Conservation (phyloP, 2,888 invertebrate genomes). For the Drosophila vallismaia region DNA sequence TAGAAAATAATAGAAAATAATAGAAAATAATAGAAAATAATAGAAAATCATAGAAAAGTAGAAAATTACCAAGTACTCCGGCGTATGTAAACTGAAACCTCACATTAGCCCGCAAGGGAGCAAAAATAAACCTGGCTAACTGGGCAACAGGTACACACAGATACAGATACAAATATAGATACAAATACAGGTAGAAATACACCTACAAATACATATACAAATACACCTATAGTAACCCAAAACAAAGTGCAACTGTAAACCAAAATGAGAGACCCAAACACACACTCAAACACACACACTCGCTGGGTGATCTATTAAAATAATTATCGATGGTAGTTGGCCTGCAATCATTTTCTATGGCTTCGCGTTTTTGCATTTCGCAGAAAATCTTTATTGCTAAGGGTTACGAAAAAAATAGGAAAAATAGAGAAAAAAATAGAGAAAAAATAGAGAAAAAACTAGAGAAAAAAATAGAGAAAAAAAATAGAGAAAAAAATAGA, state of each 20-base stretch:
- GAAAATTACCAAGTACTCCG: constrained; percentile 42
- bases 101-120: constrained; percentile 29
- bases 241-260: background rate
- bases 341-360: constrained; percentile 46
- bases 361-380: constrained; percentile 38
- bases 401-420: background rate
- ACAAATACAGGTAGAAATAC: too few relatives aligned
- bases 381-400: constrained; percentile 31
- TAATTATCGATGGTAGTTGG: constrained; percentile 42
- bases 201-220: background rate
- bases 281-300: background rate
- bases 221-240: background rate
- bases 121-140: constrained; percentile 20
- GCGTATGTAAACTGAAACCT: constrained; percentile 44
- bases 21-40: constrained; percentile 43
- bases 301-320: constrained; percentile 47
- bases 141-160: constrained; percentile 37
- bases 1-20: constrained; percentile 43
- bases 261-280: background rate
- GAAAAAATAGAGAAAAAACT: background rate
- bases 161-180: too few relatives aligned
- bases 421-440: background rate
- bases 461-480: background rate
- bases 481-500: too few relatives aligned
- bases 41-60: constrained; percentile 31